These are phyloP conservation scores for Platanista minor DNA, from an alignment of 2,113 vertebrate genomes.

Conservation along the genomic window DNA sequence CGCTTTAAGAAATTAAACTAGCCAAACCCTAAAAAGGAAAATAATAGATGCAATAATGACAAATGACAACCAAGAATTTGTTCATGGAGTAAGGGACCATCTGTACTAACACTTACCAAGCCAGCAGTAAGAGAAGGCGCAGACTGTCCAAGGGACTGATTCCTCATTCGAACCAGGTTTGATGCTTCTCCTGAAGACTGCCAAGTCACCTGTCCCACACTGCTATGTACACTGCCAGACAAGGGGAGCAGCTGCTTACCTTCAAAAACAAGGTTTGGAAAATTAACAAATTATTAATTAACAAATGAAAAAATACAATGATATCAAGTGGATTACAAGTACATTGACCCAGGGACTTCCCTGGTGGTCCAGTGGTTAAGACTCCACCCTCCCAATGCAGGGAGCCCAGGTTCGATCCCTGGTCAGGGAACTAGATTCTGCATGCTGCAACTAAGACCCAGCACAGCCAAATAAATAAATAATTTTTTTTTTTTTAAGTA, in stretches of 20 bases:
- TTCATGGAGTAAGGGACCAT: background rate
- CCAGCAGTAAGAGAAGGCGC: slow-evolving; percentile 96
- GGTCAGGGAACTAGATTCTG: too few relatives aligned
- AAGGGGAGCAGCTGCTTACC: slow-evolving; percentile 96
- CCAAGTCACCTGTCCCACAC: slow-evolving; percentile 89
- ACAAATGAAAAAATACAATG: slow-evolving; percentile 50
- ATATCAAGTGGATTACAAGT: slow-evolving; percentile 1
- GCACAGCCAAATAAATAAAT: too few relatives aligned
- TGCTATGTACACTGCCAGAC: slow-evolving; percentile 91
- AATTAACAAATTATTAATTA: slow-evolving; percentile 35
- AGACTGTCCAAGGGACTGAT: slow-evolving; percentile 93
- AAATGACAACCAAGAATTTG: background rate
- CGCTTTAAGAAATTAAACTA: slow-evolving; percentile 32
- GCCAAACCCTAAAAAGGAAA: slow-evolving; percentile 32
- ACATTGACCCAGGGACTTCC: background rate
- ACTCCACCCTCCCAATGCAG: too few relatives aligned
- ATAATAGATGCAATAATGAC: background rate
- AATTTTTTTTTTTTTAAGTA: background rate
- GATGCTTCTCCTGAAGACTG: slow-evolving; percentile 88
- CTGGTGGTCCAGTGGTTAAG: too few relatives aligned
- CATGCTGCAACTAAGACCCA: too few relatives aligned
- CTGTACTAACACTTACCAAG: slow-evolving; percentile 84
- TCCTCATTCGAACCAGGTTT: slow-evolving; percentile 96
- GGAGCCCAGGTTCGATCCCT: too few relatives aligned
- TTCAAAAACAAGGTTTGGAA: slow-evolving; percentile 72